phyloP scores from a whole-genome alignment of 2,113 vertebrate species.

The Corythoichthys haematopterus region DNA sequence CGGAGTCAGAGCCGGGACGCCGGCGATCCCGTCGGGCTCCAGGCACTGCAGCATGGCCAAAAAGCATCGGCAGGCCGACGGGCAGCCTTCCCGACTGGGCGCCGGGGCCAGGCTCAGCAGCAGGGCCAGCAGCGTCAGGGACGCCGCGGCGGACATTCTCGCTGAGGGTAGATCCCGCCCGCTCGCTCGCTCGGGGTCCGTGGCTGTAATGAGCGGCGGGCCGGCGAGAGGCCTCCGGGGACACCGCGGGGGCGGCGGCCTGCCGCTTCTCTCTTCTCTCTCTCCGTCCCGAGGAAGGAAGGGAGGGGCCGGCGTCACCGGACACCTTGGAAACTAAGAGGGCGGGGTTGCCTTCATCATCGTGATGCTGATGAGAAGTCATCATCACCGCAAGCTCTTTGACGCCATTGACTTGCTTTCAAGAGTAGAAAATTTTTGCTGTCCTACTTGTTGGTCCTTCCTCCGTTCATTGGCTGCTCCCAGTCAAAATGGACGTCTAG shows the following conservation, averaged over 20 bases:
- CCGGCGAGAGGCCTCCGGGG: slow-evolving; percentile 68
- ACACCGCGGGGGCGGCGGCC: slow-evolving; percentile 53
- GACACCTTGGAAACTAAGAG: slow-evolving; percentile 57
- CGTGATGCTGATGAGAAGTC: slow-evolving; percentile 42
- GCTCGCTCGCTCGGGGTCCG: background rate
- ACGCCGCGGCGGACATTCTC: slow-evolving; percentile 45
- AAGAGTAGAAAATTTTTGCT: too few relatives aligned
- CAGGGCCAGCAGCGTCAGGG: slow-evolving; percentile 41
- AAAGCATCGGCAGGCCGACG: slow-evolving; percentile 68
- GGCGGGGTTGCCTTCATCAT: background rate
- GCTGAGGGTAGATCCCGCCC: background rate
- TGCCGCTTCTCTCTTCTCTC: slow-evolving; percentile 57
- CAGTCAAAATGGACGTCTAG: too few relatives aligned
- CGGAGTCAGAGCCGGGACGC: slow-evolving; percentile 56
- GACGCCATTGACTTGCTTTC: too few relatives aligned
- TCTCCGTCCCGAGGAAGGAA: slow-evolving; percentile 60
- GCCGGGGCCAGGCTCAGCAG: slow-evolving; percentile 43
- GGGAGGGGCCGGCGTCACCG: slow-evolving; percentile 72
- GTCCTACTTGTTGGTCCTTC: too few relatives aligned
- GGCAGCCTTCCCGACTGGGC: slow-evolving; percentile 55
- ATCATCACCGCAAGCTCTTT: background rate
- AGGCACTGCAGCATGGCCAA: slow-evolving; percentile 70
- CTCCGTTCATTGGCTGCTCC: too few relatives aligned
- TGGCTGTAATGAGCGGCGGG: slow-evolving; percentile 65
- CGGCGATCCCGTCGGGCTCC: slow-evolving; percentile 59